Evolutionary conservation across 2,113 vertebrate species (phyloP).

Genomic region (Pogonocichla stellata): DNA sequence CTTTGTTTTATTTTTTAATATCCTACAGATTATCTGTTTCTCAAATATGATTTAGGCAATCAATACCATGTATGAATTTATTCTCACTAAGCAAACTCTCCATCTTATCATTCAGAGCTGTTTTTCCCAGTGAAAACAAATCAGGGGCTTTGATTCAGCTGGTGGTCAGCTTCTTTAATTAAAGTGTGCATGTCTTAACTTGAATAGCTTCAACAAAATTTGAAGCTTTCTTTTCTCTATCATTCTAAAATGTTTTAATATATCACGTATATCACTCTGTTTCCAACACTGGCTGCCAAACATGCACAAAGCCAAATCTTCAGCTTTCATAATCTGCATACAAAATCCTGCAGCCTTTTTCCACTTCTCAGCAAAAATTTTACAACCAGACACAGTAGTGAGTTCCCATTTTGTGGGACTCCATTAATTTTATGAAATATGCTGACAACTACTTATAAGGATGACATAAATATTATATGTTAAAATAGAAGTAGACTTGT

Average conservation of each 20-base stretch:
- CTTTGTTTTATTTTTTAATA: neutral
- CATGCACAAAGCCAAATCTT: neutral
- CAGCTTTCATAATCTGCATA: neutral
- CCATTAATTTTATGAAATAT: neutral
- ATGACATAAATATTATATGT: constrained; percentile 14
- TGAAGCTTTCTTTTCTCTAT: neutral
- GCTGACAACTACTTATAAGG: neutral
- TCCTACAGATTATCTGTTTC: neutral
- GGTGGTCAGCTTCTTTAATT: neutral
- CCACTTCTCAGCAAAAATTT: neutral
- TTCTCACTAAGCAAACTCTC: neutral
- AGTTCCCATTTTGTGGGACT: neutral
- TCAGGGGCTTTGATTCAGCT: neutral
- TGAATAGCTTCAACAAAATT: neutral
- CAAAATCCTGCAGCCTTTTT: neutral
- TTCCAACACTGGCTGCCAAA: neutral
- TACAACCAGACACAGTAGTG: neutral
- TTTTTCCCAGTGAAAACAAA: neutral
- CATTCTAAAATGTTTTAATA: neutral
- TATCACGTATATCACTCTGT: neutral
- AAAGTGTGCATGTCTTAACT: neutral
- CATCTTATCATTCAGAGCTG: neutral
- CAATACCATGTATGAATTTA: neutral
- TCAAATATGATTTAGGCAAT: neutral
- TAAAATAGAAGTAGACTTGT: constrained; percentile 22